Evolutionary conservation across 2,113 vertebrate genomes (phyloP).

Genomic region (Taxidea taxus): DNA sequence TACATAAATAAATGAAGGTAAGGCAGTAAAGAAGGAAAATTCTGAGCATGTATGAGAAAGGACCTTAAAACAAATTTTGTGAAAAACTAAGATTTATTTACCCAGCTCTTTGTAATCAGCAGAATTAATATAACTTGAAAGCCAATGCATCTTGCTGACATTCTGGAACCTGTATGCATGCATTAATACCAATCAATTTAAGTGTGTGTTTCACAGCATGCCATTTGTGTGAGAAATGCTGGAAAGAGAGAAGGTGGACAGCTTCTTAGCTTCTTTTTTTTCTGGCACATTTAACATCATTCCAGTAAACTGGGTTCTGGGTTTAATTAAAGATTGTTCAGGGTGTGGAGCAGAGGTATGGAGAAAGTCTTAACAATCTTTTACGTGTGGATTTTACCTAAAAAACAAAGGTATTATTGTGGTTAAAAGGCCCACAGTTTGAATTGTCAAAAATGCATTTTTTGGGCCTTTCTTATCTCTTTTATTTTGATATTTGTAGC

Average conservation of each 20-base stretch:
- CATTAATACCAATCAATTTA: constrained; percentile 75
- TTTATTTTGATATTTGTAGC: constrained; percentile 11
- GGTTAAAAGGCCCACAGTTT: neutral
- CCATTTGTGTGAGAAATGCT: constrained; percentile 57
- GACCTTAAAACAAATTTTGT: constrained; percentile 55
- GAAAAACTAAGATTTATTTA: constrained; percentile 71
- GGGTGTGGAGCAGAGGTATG: neutral
- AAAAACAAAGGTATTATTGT: neutral
- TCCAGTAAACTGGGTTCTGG: constrained; percentile 46
- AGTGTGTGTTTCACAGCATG: constrained; percentile 62
- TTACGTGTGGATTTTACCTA: constrained; percentile 6
- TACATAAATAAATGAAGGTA: neutral
- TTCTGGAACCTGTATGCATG: constrained; percentile 53
- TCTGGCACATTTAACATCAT: constrained; percentile 63
- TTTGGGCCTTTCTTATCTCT: neutral
- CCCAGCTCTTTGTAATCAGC: constrained; percentile 57
- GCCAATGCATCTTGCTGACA: constrained; percentile 71
- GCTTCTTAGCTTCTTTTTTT: constrained; percentile 53
- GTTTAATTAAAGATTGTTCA: constrained; percentile 67
- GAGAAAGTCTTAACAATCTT: constrained; percentile 30
- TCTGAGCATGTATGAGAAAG: constrained; percentile 24
- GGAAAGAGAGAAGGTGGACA: constrained; percentile 50
- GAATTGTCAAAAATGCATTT: neutral
- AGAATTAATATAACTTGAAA: constrained; percentile 69
- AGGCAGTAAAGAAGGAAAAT: constrained; percentile 17